A percentile compares a stretch with the other conserved stretches of the same genome.
Conservation (phyloP, 2,113 vertebrate species). For the Scomber scombrus region DNA sequence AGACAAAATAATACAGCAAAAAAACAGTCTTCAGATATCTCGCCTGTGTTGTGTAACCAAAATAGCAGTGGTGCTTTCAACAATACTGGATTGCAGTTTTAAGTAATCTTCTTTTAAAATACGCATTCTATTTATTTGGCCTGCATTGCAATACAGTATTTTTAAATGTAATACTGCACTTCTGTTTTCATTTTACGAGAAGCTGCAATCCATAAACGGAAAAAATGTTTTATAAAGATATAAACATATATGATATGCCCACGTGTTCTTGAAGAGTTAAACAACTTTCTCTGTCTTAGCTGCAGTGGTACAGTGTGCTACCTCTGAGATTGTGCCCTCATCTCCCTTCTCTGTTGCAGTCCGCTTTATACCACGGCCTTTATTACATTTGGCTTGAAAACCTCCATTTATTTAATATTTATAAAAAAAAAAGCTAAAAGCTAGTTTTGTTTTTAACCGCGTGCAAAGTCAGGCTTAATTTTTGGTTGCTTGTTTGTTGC, state of each 20-base stretch:
- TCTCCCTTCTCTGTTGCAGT: conserved; percentile 20
- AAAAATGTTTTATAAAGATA: conserved; percentile 40
- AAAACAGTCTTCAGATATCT: conserved; percentile 27
- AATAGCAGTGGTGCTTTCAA: conserved; percentile 72
- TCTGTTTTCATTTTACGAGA: conserved; percentile 63
- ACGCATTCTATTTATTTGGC: conserved; percentile 63
- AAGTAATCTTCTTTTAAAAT: conserved; percentile 65
- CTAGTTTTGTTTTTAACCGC: conserved; percentile 19
- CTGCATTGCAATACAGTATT: conserved; percentile 76
- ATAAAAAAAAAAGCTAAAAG: too few relatives aligned
- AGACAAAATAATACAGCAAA: conserved; percentile 32
- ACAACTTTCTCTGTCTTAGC: conserved; percentile 58
- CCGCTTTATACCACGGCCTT: conserved; percentile 36
- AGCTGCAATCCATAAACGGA: conserved; percentile 58
- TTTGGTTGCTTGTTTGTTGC: conserved; percentile 42
- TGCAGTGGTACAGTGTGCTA: conserved; percentile 71
- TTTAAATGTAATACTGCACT: conserved; percentile 66
- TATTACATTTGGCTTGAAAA: conserved; percentile 41
- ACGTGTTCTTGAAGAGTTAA: conserved; percentile 43
- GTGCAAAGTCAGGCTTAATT: conserved; percentile 18
- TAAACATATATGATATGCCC: conserved; percentile 47
- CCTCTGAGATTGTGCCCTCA: conserved; percentile 60
- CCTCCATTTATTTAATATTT: conserved; percentile 28
- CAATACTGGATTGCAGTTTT: conserved; percentile 79
- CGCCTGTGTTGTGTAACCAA: conserved; percentile 51